Base-by-base conservation (phyloP, 1,140 invertebrate genomes). In the Sycobia sp. region DNA sequence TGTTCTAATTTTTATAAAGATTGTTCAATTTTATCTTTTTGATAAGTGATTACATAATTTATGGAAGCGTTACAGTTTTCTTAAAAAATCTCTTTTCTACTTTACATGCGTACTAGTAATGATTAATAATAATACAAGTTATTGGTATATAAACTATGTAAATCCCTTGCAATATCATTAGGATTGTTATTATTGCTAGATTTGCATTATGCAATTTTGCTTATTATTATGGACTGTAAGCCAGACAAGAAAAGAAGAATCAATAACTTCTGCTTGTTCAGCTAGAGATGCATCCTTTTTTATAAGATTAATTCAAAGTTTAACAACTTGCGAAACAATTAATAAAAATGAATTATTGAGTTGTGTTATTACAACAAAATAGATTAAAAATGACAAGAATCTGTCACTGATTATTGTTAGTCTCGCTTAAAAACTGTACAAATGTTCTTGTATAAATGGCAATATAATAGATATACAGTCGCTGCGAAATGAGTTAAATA, bases 391-490 rank as follows among this genome's bases (percentile, higher is more conserved):
- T 16, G 5, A 32, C 11, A 43, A 32, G 4, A 49, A 51, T 57
- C 46, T 51, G 61, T 51, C 54, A 14, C 53, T 57, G 29, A 36
- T 57, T 56, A 63, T 57, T 43, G 32, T 47, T 32, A 49, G 34
- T 63, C 54, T 63, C 36, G 25, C 41, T 63, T 34, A 32, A 56
- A 62, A 57, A 51, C 9, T 63, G 61, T 63, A 63, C 61, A 63
- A 57, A 63, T 57, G 46, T 57, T 57, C 61, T 63, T 63, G 61
- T 63, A 63, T 63, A 63, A 63, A 63, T 63, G 61, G 61, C 61
- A 57, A 63, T 57, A 63, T 57, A 57, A 63, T 57, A 63, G 53
- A 63, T 43, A 43, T 34, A 62, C 36, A 63, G 18, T 57, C 53
- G 11, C 50, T 63, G 46, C 44, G 46, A 63, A 41, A 57, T 20